Evolutionary conservation across 2,888 invertebrate genomes (phyloP).

Genomic region (Athalia cordata): DNA sequence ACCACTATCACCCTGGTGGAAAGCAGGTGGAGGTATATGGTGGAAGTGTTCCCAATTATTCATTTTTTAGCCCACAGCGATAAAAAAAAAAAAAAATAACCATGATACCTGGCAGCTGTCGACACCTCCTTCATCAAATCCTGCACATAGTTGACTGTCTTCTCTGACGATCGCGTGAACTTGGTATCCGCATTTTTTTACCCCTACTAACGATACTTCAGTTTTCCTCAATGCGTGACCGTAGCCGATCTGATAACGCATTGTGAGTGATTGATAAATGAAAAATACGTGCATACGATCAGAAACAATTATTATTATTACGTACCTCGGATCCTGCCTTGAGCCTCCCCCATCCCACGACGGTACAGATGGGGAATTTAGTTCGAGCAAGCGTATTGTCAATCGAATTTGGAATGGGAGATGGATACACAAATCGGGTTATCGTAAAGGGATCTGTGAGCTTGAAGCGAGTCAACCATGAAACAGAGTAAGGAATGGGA

Average conservation of each 20-base stretch:
- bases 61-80: neutral
- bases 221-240: constrained; percentile 48
- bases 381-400: constrained; percentile 49
- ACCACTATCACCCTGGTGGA: constrained; percentile 64
- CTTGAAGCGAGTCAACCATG: constrained; percentile 46
- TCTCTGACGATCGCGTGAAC: neutral
- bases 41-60: constrained; percentile 18
- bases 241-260: constrained; percentile 24
- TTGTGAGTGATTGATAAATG: constrained; percentile 2
- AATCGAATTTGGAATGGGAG: constrained; percentile 52
- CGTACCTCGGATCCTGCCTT: constrained; percentile 51
- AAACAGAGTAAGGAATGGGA: neutral
- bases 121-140: constrained; percentile 57
- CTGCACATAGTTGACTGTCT: constrained; percentile 60
- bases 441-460: constrained; percentile 54
- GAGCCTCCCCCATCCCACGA: constrained; percentile 59
- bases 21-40: neutral
- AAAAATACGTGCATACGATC: neutral
- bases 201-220: constrained; percentile 56
- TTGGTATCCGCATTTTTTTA: constrained; percentile 50
- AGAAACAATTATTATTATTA: constrained; percentile 45
- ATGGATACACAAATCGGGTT: constrained; percentile 54
- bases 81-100: no score
- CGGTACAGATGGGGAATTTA: constrained; percentile 51
- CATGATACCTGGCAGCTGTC: constrained; percentile 63